A percentile compares a stretch with the other conserved stretches of the same genome.
Evolutionary conservation across 2,888 invertebrate genomes (phyloP).

Genomic region (Catocala fraxini): DNA sequence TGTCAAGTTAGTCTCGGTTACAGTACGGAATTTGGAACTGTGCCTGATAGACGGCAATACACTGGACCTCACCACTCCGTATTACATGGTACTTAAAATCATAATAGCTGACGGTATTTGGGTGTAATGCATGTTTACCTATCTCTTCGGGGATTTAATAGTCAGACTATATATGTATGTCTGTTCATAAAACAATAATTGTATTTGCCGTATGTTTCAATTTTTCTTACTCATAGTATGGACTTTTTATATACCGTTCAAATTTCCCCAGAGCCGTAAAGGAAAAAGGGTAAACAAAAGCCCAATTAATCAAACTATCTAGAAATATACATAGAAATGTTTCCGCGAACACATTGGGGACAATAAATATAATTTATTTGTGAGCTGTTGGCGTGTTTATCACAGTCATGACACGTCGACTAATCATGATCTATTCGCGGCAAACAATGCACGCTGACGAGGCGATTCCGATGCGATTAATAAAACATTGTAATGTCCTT

Average conservation of each 20-base stretch:
- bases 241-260: constrained; percentile 1
- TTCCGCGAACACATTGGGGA: constrained; percentile 23
- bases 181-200: not conserved
- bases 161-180: too few relatives aligned
- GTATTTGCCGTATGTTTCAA: not conserved
- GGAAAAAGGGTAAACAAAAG: constrained; percentile 21
- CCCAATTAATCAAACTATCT: constrained; percentile 33
- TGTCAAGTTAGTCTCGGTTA: too few relatives aligned
- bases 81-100: too few relatives aligned
- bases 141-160: too few relatives aligned
- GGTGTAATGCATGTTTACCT: too few relatives aligned
- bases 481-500: constrained; percentile 40
- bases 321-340: constrained; percentile 20
- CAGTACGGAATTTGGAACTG: too few relatives aligned
- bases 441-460: constrained; percentile 44
- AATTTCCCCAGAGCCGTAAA: constrained; percentile 18
- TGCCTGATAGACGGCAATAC: too few relatives aligned
- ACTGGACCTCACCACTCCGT: too few relatives aligned
- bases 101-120: too few relatives aligned
- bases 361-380: constrained; percentile 48
- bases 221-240: constrained; percentile 6
- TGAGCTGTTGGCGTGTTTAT: constrained; percentile 32
- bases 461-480: constrained; percentile 44
- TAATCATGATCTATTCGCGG: constrained; percentile 44
- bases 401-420: constrained; percentile 35